Base-by-base conservation (phyloP, 2,888 invertebrate genomes). In the Melanophora roralis region DNA sequence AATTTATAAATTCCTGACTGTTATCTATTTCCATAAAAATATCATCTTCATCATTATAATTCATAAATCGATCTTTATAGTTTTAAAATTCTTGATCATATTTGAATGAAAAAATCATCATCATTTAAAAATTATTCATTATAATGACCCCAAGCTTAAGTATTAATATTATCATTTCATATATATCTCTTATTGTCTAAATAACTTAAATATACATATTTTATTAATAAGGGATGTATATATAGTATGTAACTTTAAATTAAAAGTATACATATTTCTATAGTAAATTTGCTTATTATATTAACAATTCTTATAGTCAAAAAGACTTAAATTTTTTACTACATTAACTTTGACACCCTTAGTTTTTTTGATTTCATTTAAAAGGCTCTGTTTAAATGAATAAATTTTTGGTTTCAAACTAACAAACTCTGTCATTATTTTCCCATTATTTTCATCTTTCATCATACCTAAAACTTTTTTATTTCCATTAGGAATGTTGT, bases 391-490 rank as follows among this genome's bases (percentile, higher is more conserved):
- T 32, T 57, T 32, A 38, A 64, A 14, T 11, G 34, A 36, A 55
- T 55, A 62, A 21, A 60, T 32, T 45, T 72, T 72, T 0, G 62
- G 14, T 38, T 62, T 23, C n/a, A 73, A 64, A 12, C 21, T 21
- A 1, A 81, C 21, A 59, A 82, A 82, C 64, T 78, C 76, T n/a
- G 23, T 59, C 11, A 69, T 64, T n/a, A 47, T 43, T 16, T 43
- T n/a, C n/a, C n/a, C n/a, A n/a, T n/a, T n/a, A n/a, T n/a, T n/a
- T n/a, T n/a, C n/a, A n/a, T n/a, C n/a, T n/a, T n/a, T n/a, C n/a
- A n/a, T n/a, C n/a, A n/a, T n/a, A n/a, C n/a, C n/a, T n/a, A n/a
- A n/a, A n/a, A n/a, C n/a, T n/a, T n/a, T n/a, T n/a, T n/a, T n/a
- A n/a, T n/a, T n/a, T 53, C n/a, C 8, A 34, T 45, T 32, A 23